Percentiles rank a stretch among this genome's conserved stretches.
Conservation (phyloP, 2,888 invertebrate species). For the Drosophila kokeensis region DNA sequence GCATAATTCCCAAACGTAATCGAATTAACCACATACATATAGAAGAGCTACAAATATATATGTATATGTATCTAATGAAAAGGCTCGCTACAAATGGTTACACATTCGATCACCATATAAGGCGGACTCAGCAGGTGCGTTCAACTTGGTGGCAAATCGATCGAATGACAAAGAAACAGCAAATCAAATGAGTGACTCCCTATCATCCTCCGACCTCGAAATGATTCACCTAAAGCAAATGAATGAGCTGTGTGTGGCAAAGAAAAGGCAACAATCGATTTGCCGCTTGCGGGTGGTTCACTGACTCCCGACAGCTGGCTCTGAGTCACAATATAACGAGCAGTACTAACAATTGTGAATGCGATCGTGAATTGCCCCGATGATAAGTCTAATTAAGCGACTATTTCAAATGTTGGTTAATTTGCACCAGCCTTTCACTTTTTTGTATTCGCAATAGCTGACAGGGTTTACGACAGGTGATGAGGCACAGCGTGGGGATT, state of each 20-base stretch:
- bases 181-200: conserved; percentile 15
- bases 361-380: conserved; percentile 36
- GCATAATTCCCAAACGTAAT: neutral
- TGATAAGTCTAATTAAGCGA: conserved; percentile 75
- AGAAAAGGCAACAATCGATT: conserved; percentile 8
- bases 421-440: conserved; percentile 67
- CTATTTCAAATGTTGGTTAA: conserved; percentile 60
- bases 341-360: conserved; percentile 51
- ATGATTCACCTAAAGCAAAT: conserved; percentile 7
- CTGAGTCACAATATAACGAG: conserved; percentile 52
- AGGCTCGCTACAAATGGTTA: conserved; percentile 31
- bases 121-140: conserved; percentile 50
- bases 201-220: too few relatives aligned
- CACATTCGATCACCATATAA: conserved; percentile 30
- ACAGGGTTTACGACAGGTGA: neutral
- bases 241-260: conserved; percentile 2
- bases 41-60: neutral
- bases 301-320: conserved; percentile 23
- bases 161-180: conserved; percentile 28
- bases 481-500: too few relatives aligned
- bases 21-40: neutral
- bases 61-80: neutral
- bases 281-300: conserved; percentile 22
- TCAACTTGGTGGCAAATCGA: conserved; percentile 49
- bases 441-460: conserved; percentile 15